A percentile compares a stretch with the other conserved stretches of the same genome.
Evolutionary conservation across 2,888 invertebrate species (phyloP).

Genomic region (Acrobasis repandana): DNA sequence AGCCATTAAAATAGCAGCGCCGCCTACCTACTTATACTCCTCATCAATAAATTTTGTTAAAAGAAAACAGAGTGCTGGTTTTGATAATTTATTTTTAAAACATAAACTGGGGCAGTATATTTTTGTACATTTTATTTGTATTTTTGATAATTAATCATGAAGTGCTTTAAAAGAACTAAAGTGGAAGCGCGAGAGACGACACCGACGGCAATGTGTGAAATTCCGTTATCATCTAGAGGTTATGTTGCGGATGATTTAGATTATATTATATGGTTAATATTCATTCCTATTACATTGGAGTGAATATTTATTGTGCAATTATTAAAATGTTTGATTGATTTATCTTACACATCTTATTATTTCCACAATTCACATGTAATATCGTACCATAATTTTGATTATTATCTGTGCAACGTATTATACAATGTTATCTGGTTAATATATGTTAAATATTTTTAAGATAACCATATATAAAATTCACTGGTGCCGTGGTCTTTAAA

Average conservation of each 20-base stretch:
- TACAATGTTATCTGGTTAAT: slow-evolving; percentile 11
- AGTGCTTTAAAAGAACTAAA: neutral
- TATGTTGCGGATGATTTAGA: slow-evolving; percentile 12
- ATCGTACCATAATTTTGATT: slow-evolving; percentile 13
- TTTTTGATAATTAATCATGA: neutral
- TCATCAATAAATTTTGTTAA: slow-evolving; percentile 12
- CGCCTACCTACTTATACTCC: slow-evolving; percentile 1
- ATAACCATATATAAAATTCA: slow-evolving; percentile 5
- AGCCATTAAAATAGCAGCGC: neutral
- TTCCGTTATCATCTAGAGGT: slow-evolving; percentile 19
- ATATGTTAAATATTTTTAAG: slow-evolving; percentile 17
- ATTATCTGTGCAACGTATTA: slow-evolving; percentile 13
- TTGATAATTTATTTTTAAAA: slow-evolving; percentile 7
- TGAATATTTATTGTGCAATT: neutral
- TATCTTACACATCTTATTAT: slow-evolving; percentile 20
- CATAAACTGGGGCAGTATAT: slow-evolving; percentile 1
- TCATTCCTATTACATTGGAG: slow-evolving; percentile 22
- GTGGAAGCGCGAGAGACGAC: neutral
- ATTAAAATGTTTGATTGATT: slow-evolving; percentile 29
- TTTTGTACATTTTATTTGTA: neutral
- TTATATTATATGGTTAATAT: neutral
- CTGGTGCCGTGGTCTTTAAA: neutral
- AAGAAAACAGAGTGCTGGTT: slow-evolving; percentile 6
- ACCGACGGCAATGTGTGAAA: neutral
- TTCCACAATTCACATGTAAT: slow-evolving; percentile 24